phyloP scores from a whole-genome alignment of 2,113 vertebrate genomes.

The Cyprinodon brontotheroides region DNA sequence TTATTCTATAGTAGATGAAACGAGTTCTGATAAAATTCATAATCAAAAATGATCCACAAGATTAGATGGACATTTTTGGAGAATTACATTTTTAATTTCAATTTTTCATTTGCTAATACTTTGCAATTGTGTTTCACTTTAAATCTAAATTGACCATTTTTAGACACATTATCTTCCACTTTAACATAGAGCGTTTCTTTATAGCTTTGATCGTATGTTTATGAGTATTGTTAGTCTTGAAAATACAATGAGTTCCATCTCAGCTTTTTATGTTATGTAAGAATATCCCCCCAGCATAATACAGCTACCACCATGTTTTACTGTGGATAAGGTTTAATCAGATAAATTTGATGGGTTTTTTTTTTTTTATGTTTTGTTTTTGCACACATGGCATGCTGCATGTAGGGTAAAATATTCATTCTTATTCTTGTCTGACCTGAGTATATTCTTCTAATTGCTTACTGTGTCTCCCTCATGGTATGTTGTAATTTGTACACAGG shows the following conservation, averaged over 20 bases:
- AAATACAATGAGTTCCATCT: not conserved
- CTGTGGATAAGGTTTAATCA: no score
- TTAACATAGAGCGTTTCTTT: not conserved
- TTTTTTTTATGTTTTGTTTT: no score
- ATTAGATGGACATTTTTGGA: not conserved
- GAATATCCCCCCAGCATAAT: not conserved
- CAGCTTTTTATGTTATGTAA: not conserved
- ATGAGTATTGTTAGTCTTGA: not conserved
- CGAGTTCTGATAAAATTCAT: not conserved
- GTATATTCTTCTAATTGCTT: no score
- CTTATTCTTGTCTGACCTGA: no score
- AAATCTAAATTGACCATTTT: not conserved
- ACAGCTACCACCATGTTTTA: no score
- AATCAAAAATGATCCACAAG: not conserved
- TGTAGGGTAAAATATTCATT: no score
- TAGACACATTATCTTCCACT: not conserved
- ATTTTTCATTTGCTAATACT: no score
- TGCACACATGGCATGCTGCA: no score
- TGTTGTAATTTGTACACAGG: no score
- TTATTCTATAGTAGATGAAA: not conserved
- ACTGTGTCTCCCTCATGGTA: no score
- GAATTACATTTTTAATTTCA: not conserved
- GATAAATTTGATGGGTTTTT: no score
- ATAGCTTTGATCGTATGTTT: not conserved
- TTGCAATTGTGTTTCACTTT: not conserved